Conservation (phyloP, 1,140 invertebrate genomes). For the Eriocheir sinensis region DNA sequence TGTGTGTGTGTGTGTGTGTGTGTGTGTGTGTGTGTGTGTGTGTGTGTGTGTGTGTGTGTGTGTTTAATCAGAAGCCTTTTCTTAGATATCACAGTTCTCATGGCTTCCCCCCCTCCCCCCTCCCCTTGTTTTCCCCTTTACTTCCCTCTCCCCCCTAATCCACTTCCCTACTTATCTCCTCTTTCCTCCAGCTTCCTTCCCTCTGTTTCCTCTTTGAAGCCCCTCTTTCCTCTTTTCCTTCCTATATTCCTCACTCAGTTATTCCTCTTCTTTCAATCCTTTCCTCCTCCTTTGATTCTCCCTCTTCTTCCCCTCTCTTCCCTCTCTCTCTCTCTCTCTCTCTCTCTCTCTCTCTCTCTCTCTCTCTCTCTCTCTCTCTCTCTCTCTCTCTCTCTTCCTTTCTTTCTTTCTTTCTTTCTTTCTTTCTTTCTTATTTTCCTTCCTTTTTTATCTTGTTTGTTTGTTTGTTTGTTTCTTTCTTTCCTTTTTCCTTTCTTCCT, state of each 20-base stretch:
- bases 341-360: not conserved
- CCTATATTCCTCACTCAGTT: not conserved
- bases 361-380: conserved; percentile 22
- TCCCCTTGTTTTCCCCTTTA: no score
- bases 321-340: not conserved
- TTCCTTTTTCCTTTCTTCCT: not conserved
- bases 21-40: no score
- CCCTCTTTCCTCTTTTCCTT: not conserved
- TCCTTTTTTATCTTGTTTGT: no score
- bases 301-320: not conserved
- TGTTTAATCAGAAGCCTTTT: no score
- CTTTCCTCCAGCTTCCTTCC: no score
- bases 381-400: not conserved
- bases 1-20: no score
- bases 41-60: no score
- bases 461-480: no score
- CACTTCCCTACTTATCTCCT: no score
- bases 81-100: no score
- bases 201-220: not conserved
- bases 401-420: not conserved
- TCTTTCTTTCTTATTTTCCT: not conserved
- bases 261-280: not conserved
- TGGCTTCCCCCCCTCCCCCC: no score
- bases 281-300: not conserved
- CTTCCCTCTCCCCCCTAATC: no score